A percentile compares a stretch with the other conserved stretches of the same genome.
Evolutionary conservation across 64 coral and sea anemone species (phyloP).

Genomic region (Platygyra sinensis): DNA sequence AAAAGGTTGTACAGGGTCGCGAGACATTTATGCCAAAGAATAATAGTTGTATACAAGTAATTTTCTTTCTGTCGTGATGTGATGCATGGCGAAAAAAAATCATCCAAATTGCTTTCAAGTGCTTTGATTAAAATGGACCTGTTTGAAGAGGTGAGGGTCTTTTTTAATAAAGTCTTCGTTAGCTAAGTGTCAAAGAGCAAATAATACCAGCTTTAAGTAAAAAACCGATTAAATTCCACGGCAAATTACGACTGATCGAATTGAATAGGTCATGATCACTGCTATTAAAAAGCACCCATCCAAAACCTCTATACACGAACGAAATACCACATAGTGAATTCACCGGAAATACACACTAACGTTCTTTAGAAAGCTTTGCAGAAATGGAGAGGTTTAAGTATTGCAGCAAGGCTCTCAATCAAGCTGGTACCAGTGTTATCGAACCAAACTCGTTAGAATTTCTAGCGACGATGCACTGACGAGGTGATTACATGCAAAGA

Average conservation of each 20-base stretch:
- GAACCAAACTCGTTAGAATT: neutral
- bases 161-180: neutral
- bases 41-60: conserved; percentile 20
- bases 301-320: neutral
- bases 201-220: conserved; percentile 28
- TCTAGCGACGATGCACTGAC: neutral
- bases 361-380: neutral
- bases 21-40: neutral
- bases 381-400: neutral
- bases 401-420: neutral
- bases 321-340: conserved; percentile 24
- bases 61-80: neutral
- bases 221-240: conserved; percentile 39
- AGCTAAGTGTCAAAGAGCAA: conserved; percentile 26
- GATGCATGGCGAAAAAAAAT: neutral
- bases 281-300: neutral
- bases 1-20: conserved; percentile 12
- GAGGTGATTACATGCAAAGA: neutral
- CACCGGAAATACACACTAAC: conserved; percentile 32
- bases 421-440: conserved; percentile 11
- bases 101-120: neutral
- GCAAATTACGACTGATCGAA: conserved; percentile 7
- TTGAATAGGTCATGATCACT: conserved; percentile 14
- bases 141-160: neutral
- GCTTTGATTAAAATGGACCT: conserved; percentile 21